Percentiles rank a stretch among this genome's conserved stretches.
Conservation (phyloP, 2,797 vertebrate genomes). For the Galagoides demidoff region DNA sequence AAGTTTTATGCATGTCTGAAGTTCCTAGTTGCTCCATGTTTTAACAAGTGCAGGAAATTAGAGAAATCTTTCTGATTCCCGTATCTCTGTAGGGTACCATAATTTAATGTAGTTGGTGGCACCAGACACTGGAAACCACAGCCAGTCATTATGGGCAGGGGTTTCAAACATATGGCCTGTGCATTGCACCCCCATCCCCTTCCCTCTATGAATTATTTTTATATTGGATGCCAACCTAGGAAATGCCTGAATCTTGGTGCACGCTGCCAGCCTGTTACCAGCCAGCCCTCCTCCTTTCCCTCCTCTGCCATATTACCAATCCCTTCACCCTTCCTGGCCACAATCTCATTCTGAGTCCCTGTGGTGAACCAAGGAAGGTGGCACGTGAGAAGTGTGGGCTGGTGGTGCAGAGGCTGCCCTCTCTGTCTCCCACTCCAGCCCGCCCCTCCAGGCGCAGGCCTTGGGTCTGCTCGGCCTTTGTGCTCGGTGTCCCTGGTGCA, state of each 20-base stretch:
- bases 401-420: neutral
- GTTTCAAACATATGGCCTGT: slow-evolving; percentile 74
- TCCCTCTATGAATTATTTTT: slow-evolving; percentile 76
- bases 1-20: neutral
- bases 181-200: slow-evolving; percentile 45
- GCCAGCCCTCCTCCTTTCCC: slow-evolving; percentile 70
- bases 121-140: slow-evolving; percentile 58
- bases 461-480: slow-evolving; percentile 7
- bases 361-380: neutral
- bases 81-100: slow-evolving; percentile 52
- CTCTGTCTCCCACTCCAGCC: slow-evolving; percentile 69
- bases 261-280: slow-evolving; percentile 77
- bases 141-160: slow-evolving; percentile 61
- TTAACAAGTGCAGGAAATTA: slow-evolving; percentile 53
- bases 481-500: slow-evolving; percentile 50
- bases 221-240: slow-evolving; percentile 68
- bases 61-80: slow-evolving; percentile 56
- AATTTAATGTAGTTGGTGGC: slow-evolving; percentile 71
- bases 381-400: neutral
- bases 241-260: slow-evolving; percentile 73
- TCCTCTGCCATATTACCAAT: slow-evolving; percentile 59
- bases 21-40: neutral
- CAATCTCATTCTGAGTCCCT: slow-evolving; percentile 35
- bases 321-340: slow-evolving; percentile 74
- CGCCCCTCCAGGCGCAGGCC: neutral